Evolutionary conservation across 1,140 invertebrate genomes (phyloP), one percentile per base, ranked within the genome.

Genomic region (Lepeophtheirus salmonis): DNA sequence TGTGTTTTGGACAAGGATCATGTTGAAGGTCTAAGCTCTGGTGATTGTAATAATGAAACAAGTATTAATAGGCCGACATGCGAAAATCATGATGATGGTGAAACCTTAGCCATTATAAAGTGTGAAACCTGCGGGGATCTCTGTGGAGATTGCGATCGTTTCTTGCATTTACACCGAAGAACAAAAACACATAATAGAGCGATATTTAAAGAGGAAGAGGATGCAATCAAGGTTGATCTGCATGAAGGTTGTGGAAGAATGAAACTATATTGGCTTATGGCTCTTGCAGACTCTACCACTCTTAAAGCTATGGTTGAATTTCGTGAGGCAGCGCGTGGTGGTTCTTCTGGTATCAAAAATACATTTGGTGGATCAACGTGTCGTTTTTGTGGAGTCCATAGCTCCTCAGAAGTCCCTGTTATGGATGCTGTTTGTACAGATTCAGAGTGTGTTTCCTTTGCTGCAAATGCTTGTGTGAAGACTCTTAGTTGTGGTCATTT

Each of bases 11-110:
- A 94, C 67, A 81, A 83, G 26, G 86, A 92, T 64, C 88, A 95
- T 69, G 86, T 90, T 0, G 88, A 92, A 66, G 77, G 85, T 63
- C 70, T 86, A 0, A 83, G 82, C 1, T 82, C 82, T 3, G 79
- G 79, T 50, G 81, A 83, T 67, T 83, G 81, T 77, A 77, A 75
- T 55, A 68, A 70, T 48, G 69, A 69, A 53, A 70, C 73, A 66
- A 60, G 62, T 64, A 55, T 65, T 4, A 68, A 70, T 21, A 68
- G 83, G 79, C 83, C 83, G 3, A 82, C 83, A 24, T 98, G 94
- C 73, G 83, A 79, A 54, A 98, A 98, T 71, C 94, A 98, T 70
- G 94, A 98, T 69, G 94, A 98, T 70, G 87, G 88, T 1, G 82
- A 89, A 67, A 98, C 92, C 0, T 77, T 81, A 1, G 92, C 92